A percentile compares a stretch with the other conserved stretches of the same genome.
phyloP scores from a whole-genome alignment of 1,140 invertebrate species.

The roundworm (Caenorhabditis elegans) region DNA sequence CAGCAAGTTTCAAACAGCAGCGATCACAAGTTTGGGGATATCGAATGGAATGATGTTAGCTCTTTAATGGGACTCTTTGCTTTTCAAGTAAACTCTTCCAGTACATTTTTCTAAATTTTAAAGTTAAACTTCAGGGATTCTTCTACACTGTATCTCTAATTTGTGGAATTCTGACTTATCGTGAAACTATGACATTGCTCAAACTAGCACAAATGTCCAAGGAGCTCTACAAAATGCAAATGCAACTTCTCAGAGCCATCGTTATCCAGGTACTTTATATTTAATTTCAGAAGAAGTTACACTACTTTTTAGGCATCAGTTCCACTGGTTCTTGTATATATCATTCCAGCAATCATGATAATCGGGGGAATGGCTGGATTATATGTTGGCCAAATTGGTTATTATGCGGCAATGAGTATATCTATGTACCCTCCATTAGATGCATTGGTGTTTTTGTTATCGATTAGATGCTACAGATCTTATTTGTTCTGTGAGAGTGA shows the following conservation, averaged over 20 bases:
- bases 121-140: not conserved
- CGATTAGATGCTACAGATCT: not conserved
- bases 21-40: not conserved
- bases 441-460: not conserved
- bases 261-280: not conserved
- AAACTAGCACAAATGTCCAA: not conserved
- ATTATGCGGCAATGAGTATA: not conserved
- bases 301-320: not conserved
- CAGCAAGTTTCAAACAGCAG: not conserved
- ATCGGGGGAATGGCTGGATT: not conserved
- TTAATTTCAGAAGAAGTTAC: not conserved
- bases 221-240: not conserved
- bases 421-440: not conserved
- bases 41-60: not conserved
- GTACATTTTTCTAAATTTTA: not conserved
- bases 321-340: not conserved
- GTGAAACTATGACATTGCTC: not conserved
- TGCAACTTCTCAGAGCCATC: not conserved
- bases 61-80: not conserved
- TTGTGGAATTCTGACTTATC: not conserved
- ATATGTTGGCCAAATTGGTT: not conserved
- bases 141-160: not conserved
- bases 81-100: not conserved
- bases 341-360: not conserved
- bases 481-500: not conserved